Conservation (phyloP, 2,113 vertebrate species). For the Oreocharis arfaki region DNA sequence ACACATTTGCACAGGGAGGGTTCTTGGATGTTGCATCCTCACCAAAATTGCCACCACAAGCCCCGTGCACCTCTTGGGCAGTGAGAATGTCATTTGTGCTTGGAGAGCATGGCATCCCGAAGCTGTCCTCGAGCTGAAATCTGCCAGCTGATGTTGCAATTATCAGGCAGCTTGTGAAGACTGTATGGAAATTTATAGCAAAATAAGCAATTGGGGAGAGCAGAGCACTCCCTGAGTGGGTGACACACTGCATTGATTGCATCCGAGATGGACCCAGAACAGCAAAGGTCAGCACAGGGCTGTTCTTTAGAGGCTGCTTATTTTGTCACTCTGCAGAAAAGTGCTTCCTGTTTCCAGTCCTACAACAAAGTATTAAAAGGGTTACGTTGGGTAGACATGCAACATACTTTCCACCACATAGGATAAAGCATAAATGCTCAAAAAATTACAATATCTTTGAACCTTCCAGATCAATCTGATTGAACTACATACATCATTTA, state of each 20-base stretch:
- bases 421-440: not conserved
- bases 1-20: rapidly evolving
- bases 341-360: not conserved
- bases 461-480: not conserved
- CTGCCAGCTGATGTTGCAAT: not conserved
- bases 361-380: not conserved
- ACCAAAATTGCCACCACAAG: not conserved
- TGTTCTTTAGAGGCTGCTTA: not conserved
- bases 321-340: not conserved
- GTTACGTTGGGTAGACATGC: not conserved
- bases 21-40: rapidly evolving
- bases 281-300: not conserved
- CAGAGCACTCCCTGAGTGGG: not conserved
- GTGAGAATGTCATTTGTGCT: not conserved
- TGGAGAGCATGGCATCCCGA: rapidly evolving
- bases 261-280: not conserved
- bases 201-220: not conserved
- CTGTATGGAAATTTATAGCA: not conserved
- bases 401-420: not conserved
- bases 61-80: rapidly evolving
- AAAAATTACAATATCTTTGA: conserved; percentile 15
- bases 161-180: not conserved
- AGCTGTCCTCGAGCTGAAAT: not conserved
- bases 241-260: not conserved
- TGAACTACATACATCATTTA: conserved; percentile 11